A percentile compares a stretch with the other conserved stretches of the same genome.
phyloP scores from a whole-genome alignment of 1,140 invertebrate species.

The Meloidogyne floridensis region DNA sequence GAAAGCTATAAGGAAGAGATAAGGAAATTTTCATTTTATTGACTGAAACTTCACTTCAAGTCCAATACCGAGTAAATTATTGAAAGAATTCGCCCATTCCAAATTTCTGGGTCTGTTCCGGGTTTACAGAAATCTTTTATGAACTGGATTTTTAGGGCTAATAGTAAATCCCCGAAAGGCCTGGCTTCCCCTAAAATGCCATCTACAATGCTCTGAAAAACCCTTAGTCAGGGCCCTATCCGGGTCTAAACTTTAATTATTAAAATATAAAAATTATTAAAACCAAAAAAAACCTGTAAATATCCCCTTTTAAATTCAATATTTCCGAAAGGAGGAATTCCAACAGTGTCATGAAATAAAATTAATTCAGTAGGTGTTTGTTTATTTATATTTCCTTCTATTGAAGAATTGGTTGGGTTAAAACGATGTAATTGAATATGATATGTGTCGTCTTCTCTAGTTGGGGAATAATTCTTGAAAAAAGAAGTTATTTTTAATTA shows the following conservation, averaged over 20 bases:
- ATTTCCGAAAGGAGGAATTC: conserved; percentile 48
- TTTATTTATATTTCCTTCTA: background rate
- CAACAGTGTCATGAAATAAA: conserved; percentile 63
- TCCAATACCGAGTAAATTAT: too few species aligned
- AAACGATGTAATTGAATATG: conserved; percentile 51
- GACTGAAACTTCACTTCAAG: too few species aligned
- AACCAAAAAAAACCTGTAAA: conserved; percentile 47
- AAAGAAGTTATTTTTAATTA: background rate
- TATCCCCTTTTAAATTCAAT: conserved; percentile 50
- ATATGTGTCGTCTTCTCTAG: conserved; percentile 64
- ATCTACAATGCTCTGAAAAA: too few species aligned
- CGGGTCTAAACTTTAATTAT: too few species aligned
- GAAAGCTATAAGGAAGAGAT: too few species aligned
- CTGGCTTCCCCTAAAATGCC: too few species aligned
- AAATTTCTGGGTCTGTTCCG: too few species aligned
- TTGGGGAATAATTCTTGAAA: conserved; percentile 47
- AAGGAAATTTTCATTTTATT: background rate
- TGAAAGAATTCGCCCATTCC: too few species aligned
- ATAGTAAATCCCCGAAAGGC: too few species aligned
- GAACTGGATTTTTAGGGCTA: too few species aligned
- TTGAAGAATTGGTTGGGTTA: background rate
- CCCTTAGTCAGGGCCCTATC: too few species aligned
- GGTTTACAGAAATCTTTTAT: too few species aligned
- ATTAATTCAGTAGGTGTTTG: conserved; percentile 49
- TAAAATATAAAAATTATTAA: background rate